Base-by-base conservation (phyloP, 1,140 invertebrate species). In the Temnothorax curvispinosus region DNA sequence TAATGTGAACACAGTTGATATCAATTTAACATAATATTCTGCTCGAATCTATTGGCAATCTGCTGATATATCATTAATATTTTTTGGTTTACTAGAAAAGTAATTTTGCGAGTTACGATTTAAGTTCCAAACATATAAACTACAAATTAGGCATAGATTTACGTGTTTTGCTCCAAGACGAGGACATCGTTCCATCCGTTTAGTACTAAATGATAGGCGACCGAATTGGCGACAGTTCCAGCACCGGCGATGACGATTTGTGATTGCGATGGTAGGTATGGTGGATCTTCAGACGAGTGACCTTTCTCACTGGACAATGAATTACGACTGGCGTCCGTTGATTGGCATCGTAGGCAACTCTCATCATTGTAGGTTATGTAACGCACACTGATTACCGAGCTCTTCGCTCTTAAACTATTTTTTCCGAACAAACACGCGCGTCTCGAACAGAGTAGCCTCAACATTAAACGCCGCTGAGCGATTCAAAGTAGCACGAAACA, bases 221-320 rank as follows among this genome's bases (percentile, higher is more conserved):
- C 96, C 18, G 97, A 97, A 92, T 97, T 96, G 9, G 96, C 97
- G 41, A 97, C 96, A 18, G 96, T 96, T 38, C 97, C 97, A 74
- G 96, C 96, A 64, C 97, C 97, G 92, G 96, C 97, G 87, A 97
- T 97, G 1, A 97, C 96, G 88, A 97, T 96, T 93, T 95, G 94
- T 4, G 96, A 94, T 87, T 96, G 96, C 15, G 94, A 93, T 50
- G 95, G 95, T 54, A 95, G 75, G 1, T 27, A 93, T 50, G 95
- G 95, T 54, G 95, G 72, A 3, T 27, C 80, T 80, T 85, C 13
- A 1, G 27, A 9, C 32, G 47, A 62, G 7, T 18, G 52, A 56
- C 35, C 15, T n/a, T 41, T 21, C 18, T 78, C n/a, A 27, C 52
- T n/a, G 8, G 11, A 0, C 38, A 35, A 58, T 52, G 35, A 15